Evolutionary conservation across 2,797 vertebrate genomes (phyloP).

Genomic region (Rhodeus uyekii): DNA sequence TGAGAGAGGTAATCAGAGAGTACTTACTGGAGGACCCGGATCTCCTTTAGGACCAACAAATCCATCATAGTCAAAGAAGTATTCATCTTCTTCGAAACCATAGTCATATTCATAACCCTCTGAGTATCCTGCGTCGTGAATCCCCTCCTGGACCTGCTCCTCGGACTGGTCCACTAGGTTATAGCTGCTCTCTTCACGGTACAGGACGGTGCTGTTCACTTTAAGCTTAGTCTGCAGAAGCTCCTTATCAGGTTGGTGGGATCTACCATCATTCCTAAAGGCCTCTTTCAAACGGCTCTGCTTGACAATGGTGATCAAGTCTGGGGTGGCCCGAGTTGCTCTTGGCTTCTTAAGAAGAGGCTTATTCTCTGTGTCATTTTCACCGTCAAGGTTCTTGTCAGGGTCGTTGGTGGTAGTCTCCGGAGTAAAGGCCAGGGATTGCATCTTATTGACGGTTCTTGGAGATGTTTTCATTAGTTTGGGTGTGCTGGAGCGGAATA

Average conservation of each 20-base stretch:
- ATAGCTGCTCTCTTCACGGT: conserved; percentile 67
- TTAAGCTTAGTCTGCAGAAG: conserved; percentile 68
- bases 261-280: conserved; percentile 65
- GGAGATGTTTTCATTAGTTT: conserved; percentile 46
- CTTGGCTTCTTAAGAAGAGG: conserved; percentile 57
- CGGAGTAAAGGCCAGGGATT: conserved; percentile 48
- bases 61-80: conserved; percentile 83
- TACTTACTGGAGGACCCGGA: conserved; percentile 90
- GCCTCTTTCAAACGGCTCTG: conserved; percentile 69
- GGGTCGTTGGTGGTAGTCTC: conserved; percentile 53
- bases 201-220: conserved; percentile 77
- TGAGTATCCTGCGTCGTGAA: conserved; percentile 77
- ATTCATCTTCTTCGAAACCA: conserved; percentile 85
- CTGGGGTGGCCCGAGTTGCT: conserved; percentile 58
- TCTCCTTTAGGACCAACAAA: conserved; percentile 92
- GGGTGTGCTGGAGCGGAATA: conserved; percentile 52
- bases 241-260: conserved; percentile 60
- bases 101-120: conserved; percentile 87
- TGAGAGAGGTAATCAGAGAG: conserved; percentile 42
- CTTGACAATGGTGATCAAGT: conserved; percentile 62
- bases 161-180: conserved; percentile 76
- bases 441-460: conserved; percentile 32
- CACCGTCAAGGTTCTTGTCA: conserved; percentile 42
- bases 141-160: conserved; percentile 72
- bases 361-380: conserved; percentile 70